Conservation (phyloP, 2,888 invertebrate genomes). For the Elegia similella region DNA sequence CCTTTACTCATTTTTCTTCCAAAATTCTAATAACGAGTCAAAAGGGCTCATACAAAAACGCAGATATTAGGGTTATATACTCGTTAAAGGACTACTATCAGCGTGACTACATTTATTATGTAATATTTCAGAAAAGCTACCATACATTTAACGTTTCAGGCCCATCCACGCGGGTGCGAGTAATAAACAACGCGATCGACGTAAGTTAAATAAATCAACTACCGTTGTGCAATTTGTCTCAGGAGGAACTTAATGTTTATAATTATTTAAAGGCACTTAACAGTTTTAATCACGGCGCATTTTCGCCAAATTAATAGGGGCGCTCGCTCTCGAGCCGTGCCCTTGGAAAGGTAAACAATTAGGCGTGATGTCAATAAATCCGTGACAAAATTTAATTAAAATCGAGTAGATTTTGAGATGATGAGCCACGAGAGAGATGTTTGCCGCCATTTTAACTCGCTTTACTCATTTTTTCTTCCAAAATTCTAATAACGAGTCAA, state of each 20-base stretch:
- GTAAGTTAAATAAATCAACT: slow-evolving; percentile 32
- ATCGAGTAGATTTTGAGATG: slow-evolving; percentile 1
- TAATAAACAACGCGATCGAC: slow-evolving; percentile 11
- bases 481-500: too few species aligned
- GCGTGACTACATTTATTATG: too few species aligned
- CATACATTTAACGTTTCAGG: too few species aligned
- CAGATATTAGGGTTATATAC: too few species aligned
- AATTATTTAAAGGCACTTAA: slow-evolving; percentile 38
- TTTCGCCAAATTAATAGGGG: slow-evolving; percentile 35
- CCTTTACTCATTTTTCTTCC: too few species aligned
- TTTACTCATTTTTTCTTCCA: too few species aligned
- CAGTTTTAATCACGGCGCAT: slow-evolving; percentile 39
- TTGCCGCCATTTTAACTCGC: too few species aligned
- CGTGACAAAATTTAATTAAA: slow-evolving; percentile 18
- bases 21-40: too few species aligned
- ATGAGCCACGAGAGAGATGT: neutral
- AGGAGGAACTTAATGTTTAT: slow-evolving; percentile 37
- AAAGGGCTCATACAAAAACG: too few species aligned
- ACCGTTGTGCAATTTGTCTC: slow-evolving; percentile 36
- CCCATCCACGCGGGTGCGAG: too few species aligned
- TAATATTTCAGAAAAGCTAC: too few species aligned
- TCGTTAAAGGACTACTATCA: too few species aligned
- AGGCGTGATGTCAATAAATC: slow-evolving; percentile 19
- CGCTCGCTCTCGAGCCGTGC: slow-evolving; percentile 25
- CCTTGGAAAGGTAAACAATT: slow-evolving; percentile 22